Evolutionary conservation across 35 echinoderm and acorn worm genomes (phyloP).

Genomic region (Ophioderma brevispina): DNA sequence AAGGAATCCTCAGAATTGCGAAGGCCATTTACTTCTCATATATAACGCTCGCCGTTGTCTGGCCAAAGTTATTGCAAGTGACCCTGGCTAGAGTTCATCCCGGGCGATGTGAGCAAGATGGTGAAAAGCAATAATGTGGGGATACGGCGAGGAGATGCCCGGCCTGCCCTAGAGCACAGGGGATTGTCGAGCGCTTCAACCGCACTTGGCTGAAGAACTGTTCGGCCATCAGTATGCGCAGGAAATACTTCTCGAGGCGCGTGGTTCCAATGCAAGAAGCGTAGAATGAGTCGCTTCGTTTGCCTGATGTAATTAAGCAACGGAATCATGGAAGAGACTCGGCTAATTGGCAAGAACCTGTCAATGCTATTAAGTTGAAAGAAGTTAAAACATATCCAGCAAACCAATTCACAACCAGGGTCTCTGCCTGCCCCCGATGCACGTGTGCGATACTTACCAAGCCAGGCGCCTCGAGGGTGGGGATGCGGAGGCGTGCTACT

Average conservation of each 20-base stretch:
- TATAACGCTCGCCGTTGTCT: not conserved
- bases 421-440: too few relatives aligned
- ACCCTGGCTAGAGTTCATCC: not conserved
- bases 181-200: constrained; percentile 10
- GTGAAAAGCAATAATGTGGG: not conserved
- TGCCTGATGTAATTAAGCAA: not conserved
- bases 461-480: too few relatives aligned
- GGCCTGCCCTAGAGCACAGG: not conserved
- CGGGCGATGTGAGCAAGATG: not conserved
- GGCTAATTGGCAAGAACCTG: not conserved
- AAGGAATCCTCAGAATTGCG: constrained; percentile 6
- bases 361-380: not conserved
- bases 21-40: not conserved
- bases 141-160: not conserved
- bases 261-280: not conserved
- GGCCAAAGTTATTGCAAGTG: constrained; percentile 28
- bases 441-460: too few relatives aligned
- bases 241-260: not conserved
- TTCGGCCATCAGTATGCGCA: constrained; percentile 21
- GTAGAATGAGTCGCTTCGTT: not conserved
- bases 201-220: not conserved
- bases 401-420: too few relatives aligned
- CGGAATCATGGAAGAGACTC: not conserved
- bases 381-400: not conserved
- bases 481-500: too few relatives aligned